A percentile compares a stretch with the other conserved stretches of the same genome.
Conservation (phyloP, 2,113 vertebrate genomes). For the Chlorocebus sabaeus region DNA sequence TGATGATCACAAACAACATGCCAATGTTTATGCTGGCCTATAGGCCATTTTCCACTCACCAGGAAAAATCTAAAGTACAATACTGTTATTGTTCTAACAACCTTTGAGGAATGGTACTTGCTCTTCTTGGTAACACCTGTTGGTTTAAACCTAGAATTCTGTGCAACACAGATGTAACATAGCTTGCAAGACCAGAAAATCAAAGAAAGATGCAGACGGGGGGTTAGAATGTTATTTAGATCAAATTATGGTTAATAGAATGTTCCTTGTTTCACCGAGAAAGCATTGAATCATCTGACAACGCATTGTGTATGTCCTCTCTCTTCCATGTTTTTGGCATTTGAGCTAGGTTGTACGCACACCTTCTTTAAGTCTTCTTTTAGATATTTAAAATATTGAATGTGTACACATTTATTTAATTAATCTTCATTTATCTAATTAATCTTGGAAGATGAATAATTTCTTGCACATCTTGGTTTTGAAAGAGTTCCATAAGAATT, state of each 20-base stretch:
- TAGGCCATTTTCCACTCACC: neutral
- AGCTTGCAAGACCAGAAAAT: neutral
- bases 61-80: neutral
- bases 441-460: conserved; percentile 78
- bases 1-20: neutral
- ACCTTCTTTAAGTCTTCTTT: neutral
- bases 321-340: neutral
- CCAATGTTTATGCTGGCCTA: neutral
- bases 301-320: neutral
- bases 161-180: neutral
- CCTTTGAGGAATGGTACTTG: neutral
- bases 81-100: neutral
- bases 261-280: neutral
- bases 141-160: neutral
- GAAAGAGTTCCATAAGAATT: conserved; percentile 67
- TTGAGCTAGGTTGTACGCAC: neutral
- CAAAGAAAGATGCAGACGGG: neutral
- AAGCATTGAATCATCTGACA: neutral
- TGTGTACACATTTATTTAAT: conserved; percentile 72
- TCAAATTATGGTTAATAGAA: neutral
- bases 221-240: neutral
- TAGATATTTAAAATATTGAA: conserved; percentile 26
- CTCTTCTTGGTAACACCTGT: neutral
- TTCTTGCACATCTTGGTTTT: conserved; percentile 74
- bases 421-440: conserved; percentile 73